Evolutionary conservation across 2,797 vertebrate genomes (phyloP).

Genomic region (Coregonus sp.): DNA sequence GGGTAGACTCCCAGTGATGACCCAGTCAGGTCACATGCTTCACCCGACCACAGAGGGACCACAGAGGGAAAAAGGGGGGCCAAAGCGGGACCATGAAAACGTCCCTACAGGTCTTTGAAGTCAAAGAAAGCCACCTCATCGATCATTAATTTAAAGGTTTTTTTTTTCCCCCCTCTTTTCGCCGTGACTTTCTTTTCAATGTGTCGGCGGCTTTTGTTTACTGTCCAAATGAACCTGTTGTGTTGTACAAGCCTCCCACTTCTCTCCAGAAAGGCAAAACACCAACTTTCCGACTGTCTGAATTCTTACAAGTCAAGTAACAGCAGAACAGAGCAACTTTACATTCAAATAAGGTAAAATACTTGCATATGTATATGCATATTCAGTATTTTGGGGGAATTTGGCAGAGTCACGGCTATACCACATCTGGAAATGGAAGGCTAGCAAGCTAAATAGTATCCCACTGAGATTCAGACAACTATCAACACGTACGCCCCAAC

Average conservation of each 20-base stretch:
- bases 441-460: no score
- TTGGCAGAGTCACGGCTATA: not conserved
- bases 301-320: constrained; percentile 16
- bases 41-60: not conserved
- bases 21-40: not conserved
- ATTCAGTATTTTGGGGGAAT: not conserved
- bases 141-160: constrained; percentile 85
- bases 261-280: constrained; percentile 34
- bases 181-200: constrained; percentile 49
- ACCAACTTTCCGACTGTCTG: constrained; percentile 32
- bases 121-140: constrained; percentile 92
- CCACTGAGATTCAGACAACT: constrained; percentile 3
- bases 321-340: constrained; percentile 3
- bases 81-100: constrained; percentile 79
- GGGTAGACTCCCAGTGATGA: constrained; percentile 9
- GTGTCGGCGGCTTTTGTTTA: constrained; percentile 58
- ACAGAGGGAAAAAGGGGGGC: not conserved
- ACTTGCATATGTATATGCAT: not conserved
- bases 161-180: constrained; percentile 44
- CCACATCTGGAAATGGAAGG: not conserved
- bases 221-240: constrained; percentile 58
- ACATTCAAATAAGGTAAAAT: not conserved
- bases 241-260: constrained; percentile 54
- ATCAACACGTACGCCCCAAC: not conserved
- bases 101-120: constrained; percentile 74